Conservation (phyloP, 2,888 invertebrate genomes). For the Siphonodentalium dalli region DNA sequence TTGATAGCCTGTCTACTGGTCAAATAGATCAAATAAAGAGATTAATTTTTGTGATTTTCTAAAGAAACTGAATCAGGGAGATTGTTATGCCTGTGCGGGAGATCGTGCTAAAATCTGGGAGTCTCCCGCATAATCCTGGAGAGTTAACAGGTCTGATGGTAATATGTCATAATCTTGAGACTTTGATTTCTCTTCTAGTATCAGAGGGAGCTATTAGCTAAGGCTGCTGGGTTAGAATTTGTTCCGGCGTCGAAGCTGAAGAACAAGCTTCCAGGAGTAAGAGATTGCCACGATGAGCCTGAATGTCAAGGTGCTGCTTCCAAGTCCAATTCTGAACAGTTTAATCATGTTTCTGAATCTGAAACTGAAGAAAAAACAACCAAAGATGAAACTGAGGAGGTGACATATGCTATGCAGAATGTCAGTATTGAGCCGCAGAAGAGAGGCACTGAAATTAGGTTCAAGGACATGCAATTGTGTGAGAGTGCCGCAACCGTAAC, state of each 20-base stretch:
- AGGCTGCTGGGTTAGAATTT: slow-evolving; percentile 61
- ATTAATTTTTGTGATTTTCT: not conserved
- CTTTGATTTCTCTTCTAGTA: slow-evolving; percentile 30
- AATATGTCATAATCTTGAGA: too few relatives aligned
- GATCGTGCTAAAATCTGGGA: too few relatives aligned
- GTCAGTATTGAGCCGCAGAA: slow-evolving; percentile 30
- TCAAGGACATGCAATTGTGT: slow-evolving; percentile 54
- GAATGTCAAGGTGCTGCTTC: slow-evolving; percentile 15
- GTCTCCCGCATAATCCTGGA: too few relatives aligned
- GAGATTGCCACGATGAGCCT: slow-evolving; percentile 13
- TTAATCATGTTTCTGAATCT: slow-evolving; percentile 15
- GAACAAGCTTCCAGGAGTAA: slow-evolving; percentile 20
- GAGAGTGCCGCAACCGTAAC: slow-evolving; percentile 55
- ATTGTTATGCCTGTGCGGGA: too few relatives aligned
- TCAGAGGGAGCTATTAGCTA: slow-evolving; percentile 55
- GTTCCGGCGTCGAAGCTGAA: slow-evolving; percentile 49
- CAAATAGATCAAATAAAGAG: not conserved
- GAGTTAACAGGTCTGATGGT: too few relatives aligned
- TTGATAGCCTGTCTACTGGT: too few relatives aligned
- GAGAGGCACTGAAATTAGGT: slow-evolving; percentile 60
- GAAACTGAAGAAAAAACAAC: slow-evolving; percentile 11
- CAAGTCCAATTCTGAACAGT: slow-evolving; percentile 6
- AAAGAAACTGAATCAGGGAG: too few relatives aligned
- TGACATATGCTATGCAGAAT: slow-evolving; percentile 9
- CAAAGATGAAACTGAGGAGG: not conserved